A percentile compares a stretch with the other conserved stretches of the same genome.
These are phyloP conservation scores for Ditylenchus dipsaci DNA, from an alignment of 1,140 invertebrate genomes.

Conservation along the genomic window DNA sequence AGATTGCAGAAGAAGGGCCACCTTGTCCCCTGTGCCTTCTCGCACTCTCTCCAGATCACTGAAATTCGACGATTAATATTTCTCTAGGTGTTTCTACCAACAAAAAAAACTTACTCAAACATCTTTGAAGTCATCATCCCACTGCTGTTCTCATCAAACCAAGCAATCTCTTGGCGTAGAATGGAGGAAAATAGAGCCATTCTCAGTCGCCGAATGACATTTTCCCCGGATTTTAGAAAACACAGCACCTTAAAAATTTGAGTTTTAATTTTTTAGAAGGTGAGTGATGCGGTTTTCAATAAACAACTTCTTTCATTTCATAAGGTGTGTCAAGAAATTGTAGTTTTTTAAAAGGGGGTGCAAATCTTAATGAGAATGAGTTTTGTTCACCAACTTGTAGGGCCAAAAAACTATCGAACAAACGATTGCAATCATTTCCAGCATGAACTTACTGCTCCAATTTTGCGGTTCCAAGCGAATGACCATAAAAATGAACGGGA, in stretches of 20 bases:
- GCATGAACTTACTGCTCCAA: no score
- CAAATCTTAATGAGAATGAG: background rate
- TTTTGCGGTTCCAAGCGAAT: no score
- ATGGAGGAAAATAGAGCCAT: slow-evolving; percentile 71
- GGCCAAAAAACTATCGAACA: background rate
- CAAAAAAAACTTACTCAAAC: slow-evolving; percentile 66
- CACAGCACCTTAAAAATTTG: slow-evolving; percentile 56
- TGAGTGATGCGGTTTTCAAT: no score
- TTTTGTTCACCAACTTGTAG: background rate
- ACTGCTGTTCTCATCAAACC: slow-evolving; percentile 80
- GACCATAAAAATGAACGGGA: no score
- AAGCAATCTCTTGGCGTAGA: slow-evolving; percentile 79
- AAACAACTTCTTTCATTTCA: no score
- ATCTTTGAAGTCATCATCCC: slow-evolving; percentile 82
- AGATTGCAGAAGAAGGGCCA: slow-evolving; percentile 70
- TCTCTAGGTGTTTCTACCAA: background rate
- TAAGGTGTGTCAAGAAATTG: no score
- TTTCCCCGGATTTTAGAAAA: slow-evolving; percentile 60
- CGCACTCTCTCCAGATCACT: slow-evolving; percentile 81
- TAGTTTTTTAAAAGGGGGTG: no score
- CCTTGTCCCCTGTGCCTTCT: slow-evolving; percentile 81
- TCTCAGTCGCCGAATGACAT: slow-evolving; percentile 70
- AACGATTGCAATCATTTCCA: no score
- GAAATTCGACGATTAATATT: slow-evolving; percentile 10
- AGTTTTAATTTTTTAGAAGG: no score